phyloP scores from a whole-genome alignment of 2,797 vertebrate genomes.

The Crotalus adamanteus region DNA sequence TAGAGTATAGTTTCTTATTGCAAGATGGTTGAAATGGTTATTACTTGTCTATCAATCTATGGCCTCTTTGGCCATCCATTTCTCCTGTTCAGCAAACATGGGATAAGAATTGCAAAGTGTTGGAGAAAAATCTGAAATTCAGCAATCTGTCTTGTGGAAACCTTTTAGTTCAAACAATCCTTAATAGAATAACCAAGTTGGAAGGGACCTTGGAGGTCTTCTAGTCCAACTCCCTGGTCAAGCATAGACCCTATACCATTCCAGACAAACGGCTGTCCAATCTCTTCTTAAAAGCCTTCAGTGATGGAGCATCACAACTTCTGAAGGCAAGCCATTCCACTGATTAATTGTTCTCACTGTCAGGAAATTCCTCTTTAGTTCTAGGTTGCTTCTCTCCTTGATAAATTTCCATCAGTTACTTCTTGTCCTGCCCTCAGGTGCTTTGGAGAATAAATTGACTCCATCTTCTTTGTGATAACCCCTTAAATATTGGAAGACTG shows the following conservation, averaged over 20 bases:
- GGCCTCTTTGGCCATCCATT: neutral
- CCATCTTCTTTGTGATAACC: neutral
- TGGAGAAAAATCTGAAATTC: neutral
- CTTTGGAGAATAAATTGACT: neutral
- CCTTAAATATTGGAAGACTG: neutral
- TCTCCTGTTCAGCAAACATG: neutral
- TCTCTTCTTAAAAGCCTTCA: no score
- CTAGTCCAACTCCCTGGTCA: no score
- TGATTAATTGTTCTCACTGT: no score
- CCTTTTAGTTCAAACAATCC: neutral
- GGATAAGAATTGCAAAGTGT: neutral
- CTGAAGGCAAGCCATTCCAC: no score
- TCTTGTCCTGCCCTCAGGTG: no score
- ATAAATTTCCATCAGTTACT: neutral
- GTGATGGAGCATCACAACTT: no score
- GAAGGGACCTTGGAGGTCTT: no score
- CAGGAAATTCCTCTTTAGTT: no score
- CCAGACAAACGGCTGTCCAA: no score
- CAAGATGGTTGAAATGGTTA: neutral
- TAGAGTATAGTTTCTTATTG: neutral
- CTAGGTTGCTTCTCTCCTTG: no score
- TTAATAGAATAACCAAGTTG: no score
- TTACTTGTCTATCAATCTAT: neutral
- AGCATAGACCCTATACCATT: no score
- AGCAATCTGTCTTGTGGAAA: neutral